Conservation (phyloP, 2,797 vertebrate species). For the Semaprochilodus insignis region DNA sequence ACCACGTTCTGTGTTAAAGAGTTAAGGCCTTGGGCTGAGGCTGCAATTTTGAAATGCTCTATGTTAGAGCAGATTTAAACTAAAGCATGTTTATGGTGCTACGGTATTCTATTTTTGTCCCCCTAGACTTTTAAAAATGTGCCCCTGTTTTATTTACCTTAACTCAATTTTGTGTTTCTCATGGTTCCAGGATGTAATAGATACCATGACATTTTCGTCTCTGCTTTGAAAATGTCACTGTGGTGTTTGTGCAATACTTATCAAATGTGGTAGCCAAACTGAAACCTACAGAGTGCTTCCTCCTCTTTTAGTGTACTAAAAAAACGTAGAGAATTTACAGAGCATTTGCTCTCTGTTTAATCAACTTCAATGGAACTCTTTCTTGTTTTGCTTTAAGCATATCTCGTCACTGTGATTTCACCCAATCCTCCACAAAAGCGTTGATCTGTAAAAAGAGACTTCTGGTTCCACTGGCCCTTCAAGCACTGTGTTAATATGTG, state of each 20-base stretch:
- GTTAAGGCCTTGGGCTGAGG: constrained; percentile 1
- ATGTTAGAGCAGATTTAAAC: constrained; percentile 56
- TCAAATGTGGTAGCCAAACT: neutral
- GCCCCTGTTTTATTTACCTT: neutral
- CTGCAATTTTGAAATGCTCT: constrained; percentile 46
- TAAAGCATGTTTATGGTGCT: constrained; percentile 49
- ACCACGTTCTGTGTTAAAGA: neutral
- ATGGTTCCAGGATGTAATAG: neutral
- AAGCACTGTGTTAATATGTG: neutral
- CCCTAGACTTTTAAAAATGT: neutral
- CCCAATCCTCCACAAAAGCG: neutral
- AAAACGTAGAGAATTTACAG: neutral
- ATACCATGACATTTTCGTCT: neutral
- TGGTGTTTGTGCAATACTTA: constrained; percentile 19
- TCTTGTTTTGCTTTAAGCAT: neutral
- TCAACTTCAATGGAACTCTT: neutral
- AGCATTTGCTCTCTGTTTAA: neutral
- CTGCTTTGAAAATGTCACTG: neutral
- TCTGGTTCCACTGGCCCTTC: neutral
- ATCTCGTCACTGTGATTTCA: neutral
- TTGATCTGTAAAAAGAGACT: neutral
- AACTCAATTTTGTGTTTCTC: neutral
- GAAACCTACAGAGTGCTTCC: neutral
- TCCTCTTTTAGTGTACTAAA: neutral
- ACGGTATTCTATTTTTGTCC: constrained; percentile 5